Percentiles rank a stretch among this genome's conserved stretches.
Evolutionary conservation across 2,797 vertebrate genomes (phyloP).

Genomic region (Hafferia zeledoni): DNA sequence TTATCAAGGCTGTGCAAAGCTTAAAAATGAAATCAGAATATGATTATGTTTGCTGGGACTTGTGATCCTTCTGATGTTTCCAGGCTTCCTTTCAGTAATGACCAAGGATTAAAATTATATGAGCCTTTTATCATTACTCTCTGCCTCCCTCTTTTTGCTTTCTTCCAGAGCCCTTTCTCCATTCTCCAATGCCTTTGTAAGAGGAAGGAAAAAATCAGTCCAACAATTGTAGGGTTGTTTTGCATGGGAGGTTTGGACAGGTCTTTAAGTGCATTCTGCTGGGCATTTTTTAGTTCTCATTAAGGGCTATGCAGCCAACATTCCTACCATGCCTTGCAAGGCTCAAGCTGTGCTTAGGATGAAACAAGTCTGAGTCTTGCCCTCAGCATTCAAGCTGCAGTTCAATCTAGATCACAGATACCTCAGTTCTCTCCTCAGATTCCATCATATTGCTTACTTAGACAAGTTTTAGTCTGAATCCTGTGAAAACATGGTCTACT

Average conservation of each 20-base stretch:
- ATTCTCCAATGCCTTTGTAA: not conserved
- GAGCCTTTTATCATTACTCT: not conserved
- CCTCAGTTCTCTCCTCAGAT: not conserved
- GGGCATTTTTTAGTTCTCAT: not conserved
- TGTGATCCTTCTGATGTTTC: not conserved
- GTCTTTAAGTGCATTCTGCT: not conserved
- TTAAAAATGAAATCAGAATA: not conserved
- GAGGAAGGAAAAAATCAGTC: not conserved
- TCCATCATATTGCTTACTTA: not conserved
- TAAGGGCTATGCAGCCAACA: not conserved
- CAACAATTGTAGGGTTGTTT: not conserved
- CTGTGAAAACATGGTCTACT: not conserved
- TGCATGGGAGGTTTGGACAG: not conserved
- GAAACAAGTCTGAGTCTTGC: not conserved
- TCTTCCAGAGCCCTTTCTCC: not conserved
- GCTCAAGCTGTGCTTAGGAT: not conserved
- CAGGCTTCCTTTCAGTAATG: not conserved
- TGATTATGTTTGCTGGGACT: not conserved
- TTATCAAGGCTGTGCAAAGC: not conserved
- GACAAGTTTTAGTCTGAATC: not conserved
- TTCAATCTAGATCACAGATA: not conserved
- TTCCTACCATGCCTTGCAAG: not conserved
- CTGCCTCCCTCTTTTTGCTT: not conserved
- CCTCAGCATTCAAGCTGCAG: not conserved
- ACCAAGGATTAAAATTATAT: not conserved